phyloP scores from a whole-genome alignment of 2,113 vertebrate species.

The Phocoena phocoena region DNA sequence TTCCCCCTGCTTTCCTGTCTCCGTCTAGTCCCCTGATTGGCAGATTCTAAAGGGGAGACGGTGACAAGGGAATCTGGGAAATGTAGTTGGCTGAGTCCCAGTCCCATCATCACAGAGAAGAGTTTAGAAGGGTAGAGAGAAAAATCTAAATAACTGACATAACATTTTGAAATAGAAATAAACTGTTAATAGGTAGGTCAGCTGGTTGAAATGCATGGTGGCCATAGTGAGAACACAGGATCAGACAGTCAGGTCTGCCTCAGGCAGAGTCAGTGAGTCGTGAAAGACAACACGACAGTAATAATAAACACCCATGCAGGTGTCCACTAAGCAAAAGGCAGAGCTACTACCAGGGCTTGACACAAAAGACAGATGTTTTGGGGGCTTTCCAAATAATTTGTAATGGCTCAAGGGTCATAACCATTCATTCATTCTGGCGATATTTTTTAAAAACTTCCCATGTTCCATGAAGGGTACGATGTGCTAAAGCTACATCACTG shows the following conservation, averaged over 20 bases:
- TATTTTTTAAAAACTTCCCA: not conserved
- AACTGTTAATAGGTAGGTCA: not conserved
- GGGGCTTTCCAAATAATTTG: not conserved
- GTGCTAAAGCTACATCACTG: not conserved
- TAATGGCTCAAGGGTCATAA: not conserved
- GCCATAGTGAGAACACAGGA: not conserved
- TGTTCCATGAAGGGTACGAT: not conserved
- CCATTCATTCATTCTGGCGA: not conserved
- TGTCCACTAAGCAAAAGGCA: not conserved
- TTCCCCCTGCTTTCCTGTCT: not conserved
- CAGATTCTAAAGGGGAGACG: not conserved
- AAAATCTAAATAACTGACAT: not conserved
- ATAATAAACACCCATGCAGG: not conserved
- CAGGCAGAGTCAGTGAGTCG: not conserved
- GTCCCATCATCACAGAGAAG: not conserved
- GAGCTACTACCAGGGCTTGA: not conserved
- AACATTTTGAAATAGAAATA: too few relatives aligned
- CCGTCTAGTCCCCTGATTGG: not conserved
- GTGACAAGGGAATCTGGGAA: not conserved
- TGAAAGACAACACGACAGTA: not conserved
- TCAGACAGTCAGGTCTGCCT: not conserved
- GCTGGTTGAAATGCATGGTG: not conserved
- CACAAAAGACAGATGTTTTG: not conserved
- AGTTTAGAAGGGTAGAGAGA: not conserved
- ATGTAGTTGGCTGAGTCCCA: not conserved